phyloP scores from a whole-genome alignment of 2,888 invertebrate genomes.

The Hoplodrina blanda region DNA sequence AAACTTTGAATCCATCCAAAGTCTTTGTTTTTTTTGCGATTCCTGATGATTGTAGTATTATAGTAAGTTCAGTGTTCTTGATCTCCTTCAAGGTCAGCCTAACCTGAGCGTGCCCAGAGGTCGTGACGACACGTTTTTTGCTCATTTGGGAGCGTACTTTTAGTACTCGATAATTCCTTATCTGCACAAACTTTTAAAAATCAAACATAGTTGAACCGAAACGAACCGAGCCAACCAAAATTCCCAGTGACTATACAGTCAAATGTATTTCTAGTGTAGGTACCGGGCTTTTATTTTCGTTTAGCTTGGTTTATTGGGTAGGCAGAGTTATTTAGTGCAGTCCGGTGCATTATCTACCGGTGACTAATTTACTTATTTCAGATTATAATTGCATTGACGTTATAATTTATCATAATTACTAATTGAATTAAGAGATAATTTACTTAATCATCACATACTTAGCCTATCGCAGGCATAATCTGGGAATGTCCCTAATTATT shows the following conservation, averaged over 20 bases:
- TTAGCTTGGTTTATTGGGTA: neutral
- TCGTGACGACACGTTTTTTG: conserved; percentile 53
- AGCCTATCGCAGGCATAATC: neutral
- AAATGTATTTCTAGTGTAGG: too few species aligned
- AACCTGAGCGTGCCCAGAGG: conserved; percentile 25
- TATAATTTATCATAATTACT: conserved; percentile 12
- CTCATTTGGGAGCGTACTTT: neutral
- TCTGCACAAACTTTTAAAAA: neutral
- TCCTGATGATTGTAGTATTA: neutral
- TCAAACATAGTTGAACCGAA: neutral
- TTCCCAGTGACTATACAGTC: too few species aligned
- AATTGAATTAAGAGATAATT: conserved; percentile 21
- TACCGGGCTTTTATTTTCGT: neutral
- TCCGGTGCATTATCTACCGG: conserved; percentile 4
- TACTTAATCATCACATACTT: neutral
- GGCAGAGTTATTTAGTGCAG: neutral
- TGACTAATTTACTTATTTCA: neutral
- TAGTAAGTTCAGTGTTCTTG: conserved; percentile 24
- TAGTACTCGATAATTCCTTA: neutral
- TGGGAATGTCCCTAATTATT: neutral
- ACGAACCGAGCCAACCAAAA: too few species aligned
- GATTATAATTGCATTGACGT: conserved; percentile 16
- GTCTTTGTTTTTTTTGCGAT: neutral
- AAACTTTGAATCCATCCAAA: neutral
- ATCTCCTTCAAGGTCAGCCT: conserved; percentile 47